phyloP scores from a whole-genome alignment of 2,113 vertebrate species.

The Crotalus helleri region DNA sequence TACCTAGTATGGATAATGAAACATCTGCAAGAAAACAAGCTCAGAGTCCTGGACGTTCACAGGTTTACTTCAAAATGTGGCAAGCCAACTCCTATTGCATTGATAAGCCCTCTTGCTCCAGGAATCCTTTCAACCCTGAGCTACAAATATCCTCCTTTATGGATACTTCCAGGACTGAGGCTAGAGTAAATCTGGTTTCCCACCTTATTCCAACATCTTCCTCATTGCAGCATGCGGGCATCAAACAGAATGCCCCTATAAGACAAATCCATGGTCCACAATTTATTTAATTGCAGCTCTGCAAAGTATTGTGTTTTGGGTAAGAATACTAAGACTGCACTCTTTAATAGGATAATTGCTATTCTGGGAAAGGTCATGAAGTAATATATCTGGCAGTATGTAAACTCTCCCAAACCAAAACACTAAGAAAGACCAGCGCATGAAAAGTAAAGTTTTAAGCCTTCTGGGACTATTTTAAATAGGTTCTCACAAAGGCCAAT shows the following conservation, averaged over 20 bases:
- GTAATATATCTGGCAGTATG: neutral
- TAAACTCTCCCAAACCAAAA: neutral
- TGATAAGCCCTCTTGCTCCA: no score
- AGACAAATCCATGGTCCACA: neutral
- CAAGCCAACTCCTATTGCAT: no score
- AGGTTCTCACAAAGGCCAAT: neutral
- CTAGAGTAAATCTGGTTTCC: neutral
- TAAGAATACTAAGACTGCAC: neutral
- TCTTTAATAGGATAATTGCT: neutral
- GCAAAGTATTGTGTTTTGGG: neutral
- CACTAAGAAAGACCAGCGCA: neutral
- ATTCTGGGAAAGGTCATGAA: neutral
- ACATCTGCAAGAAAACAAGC: neutral
- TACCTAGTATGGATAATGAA: neutral
- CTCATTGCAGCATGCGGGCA: neutral
- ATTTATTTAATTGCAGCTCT: neutral
- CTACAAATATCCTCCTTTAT: neutral
- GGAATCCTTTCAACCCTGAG: neutral
- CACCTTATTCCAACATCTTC: neutral
- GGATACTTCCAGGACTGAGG: neutral
- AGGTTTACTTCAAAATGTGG: no score
- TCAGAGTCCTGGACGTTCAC: no score
- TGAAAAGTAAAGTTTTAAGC: neutral
- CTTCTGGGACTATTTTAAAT: neutral
- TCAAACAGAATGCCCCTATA: neutral